Evolutionary conservation across 2,888 invertebrate species (phyloP).

Genomic region (Acleris laterana): DNA sequence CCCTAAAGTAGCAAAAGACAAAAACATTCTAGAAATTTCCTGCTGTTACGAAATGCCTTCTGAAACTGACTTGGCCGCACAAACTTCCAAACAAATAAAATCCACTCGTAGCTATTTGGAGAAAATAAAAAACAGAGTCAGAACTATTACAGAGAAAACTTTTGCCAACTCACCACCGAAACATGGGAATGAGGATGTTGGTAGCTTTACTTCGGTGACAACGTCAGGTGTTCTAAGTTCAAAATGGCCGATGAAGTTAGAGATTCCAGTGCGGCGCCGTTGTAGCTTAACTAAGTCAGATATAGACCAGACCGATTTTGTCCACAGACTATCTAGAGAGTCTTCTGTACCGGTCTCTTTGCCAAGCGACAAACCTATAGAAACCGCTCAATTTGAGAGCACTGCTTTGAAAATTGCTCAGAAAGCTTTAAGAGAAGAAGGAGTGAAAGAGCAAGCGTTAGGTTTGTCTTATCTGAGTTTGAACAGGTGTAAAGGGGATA

Average conservation of each 20-base stretch:
- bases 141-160: conserved; percentile 82
- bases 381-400: conserved; percentile 68
- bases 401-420: conserved; percentile 71
- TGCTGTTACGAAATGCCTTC: conserved; percentile 85
- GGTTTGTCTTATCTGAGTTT: conserved; percentile 77
- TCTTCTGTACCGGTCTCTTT: conserved; percentile 75
- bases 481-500: conserved; percentile 79
- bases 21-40: conserved; percentile 86
- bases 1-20: conserved; percentile 74
- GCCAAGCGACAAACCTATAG: conserved; percentile 61
- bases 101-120: conserved; percentile 85
- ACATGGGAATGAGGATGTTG: conserved; percentile 79
- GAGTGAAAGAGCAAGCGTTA: conserved; percentile 66
- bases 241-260: conserved; percentile 66
- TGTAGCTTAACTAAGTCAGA: conserved; percentile 88
- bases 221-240: conserved; percentile 88
- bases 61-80: conserved; percentile 74
- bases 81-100: conserved; percentile 79
- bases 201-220: conserved; percentile 89
- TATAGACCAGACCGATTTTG: conserved; percentile 86
- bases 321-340: conserved; percentile 75
- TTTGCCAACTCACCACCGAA: conserved; percentile 81
- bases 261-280: conserved; percentile 65
- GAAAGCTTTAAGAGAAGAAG: conserved; percentile 64
- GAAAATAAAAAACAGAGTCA: conserved; percentile 85